A percentile compares a stretch with the other conserved stretches of the same genome.
Evolutionary conservation across 2,797 vertebrate species (phyloP).

Genomic region (Petrocephalus schoutedeni): DNA sequence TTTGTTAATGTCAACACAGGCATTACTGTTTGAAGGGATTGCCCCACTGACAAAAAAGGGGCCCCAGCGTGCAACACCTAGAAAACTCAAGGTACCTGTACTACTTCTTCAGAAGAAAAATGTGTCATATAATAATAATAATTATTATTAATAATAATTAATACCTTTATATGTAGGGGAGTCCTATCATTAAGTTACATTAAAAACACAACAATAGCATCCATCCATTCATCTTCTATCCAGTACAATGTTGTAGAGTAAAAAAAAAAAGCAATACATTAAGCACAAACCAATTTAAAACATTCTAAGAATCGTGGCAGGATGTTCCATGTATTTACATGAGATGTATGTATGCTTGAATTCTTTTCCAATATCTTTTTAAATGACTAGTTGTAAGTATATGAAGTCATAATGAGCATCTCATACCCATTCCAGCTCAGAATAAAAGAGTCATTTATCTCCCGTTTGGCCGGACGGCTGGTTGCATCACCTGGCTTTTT

Average conservation of each 20-base stretch:
- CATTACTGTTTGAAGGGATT: neutral
- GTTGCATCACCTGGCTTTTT: constrained; percentile 77
- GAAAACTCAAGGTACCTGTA: neutral
- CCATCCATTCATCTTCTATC: neutral
- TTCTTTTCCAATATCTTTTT: neutral
- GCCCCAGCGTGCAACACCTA: neutral
- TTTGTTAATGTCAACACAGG: neutral
- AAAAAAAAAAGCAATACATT: too few species aligned
- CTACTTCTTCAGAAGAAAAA: neutral
- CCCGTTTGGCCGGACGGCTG: neutral
- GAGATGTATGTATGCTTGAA: neutral
- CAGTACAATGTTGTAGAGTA: neutral
- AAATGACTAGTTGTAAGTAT: neutral
- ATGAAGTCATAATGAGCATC: neutral
- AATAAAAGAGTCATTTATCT: neutral
- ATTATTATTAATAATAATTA: too few species aligned
- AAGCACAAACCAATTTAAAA: neutral
- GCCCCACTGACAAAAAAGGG: neutral
- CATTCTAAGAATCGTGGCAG: neutral
- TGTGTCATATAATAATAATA: too few species aligned
- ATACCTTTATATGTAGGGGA: neutral
- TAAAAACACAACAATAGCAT: neutral
- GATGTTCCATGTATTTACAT: neutral
- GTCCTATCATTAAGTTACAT: neutral
- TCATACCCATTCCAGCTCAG: neutral